These are phyloP conservation scores for Drosophila hydei DNA, from an alignment of 1,140 invertebrate genomes.

Conservation along the genomic window DNA sequence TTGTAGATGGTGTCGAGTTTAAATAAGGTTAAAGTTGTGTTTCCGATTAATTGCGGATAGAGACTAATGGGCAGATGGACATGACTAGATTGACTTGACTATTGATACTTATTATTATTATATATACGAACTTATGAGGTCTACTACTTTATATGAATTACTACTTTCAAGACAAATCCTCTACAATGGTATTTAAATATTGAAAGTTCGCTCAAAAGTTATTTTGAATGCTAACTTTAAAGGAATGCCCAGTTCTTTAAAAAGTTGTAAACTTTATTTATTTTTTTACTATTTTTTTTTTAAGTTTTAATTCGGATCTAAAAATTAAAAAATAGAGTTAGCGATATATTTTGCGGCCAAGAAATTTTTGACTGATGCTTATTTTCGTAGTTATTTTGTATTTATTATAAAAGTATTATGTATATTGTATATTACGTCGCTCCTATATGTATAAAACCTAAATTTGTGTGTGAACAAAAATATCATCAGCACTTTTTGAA, in stretches of 20 bases:
- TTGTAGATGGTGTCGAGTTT: background rate
- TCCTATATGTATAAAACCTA: slow-evolving; percentile 77
- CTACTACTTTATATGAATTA: too few species aligned
- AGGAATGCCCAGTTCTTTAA: slow-evolving; percentile 18
- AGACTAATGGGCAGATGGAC: too few species aligned
- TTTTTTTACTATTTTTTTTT: slow-evolving; percentile 25
- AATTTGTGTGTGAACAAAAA: slow-evolving; percentile 84
- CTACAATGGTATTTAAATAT: background rate
- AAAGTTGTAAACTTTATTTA: slow-evolving; percentile 11
- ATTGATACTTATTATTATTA: too few species aligned
- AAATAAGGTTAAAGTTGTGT: background rate
- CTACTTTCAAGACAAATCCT: too few species aligned
- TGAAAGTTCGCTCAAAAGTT: slow-evolving; percentile 15
- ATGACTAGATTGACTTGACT: too few species aligned
- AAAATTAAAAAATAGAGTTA: slow-evolving; percentile 16
- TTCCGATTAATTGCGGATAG: background rate
- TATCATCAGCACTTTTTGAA: slow-evolving; percentile 83
- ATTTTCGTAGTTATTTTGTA: slow-evolving; percentile 70
- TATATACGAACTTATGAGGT: too few species aligned
- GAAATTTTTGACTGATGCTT: slow-evolving; percentile 81
- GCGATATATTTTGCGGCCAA: slow-evolving; percentile 71
- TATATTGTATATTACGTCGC: slow-evolving; percentile 71
- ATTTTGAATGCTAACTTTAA: slow-evolving; percentile 11
- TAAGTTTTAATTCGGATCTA: slow-evolving; percentile 41
- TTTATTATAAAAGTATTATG: slow-evolving; percentile 61